Base-by-base conservation (phyloP, 1,140 invertebrate genomes). In the Panagrolaimus sp. region DNA sequence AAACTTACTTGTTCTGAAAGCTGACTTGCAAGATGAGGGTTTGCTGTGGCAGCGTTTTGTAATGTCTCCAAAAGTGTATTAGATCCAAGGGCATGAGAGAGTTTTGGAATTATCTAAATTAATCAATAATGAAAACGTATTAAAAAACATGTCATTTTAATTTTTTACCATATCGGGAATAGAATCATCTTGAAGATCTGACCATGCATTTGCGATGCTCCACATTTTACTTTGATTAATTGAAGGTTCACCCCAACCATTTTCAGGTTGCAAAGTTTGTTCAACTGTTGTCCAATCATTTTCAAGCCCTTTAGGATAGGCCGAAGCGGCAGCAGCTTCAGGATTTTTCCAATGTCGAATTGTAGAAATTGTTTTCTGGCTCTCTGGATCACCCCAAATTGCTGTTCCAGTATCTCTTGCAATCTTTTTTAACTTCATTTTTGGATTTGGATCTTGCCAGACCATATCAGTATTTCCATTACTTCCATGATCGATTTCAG, bases 401-500 rank as follows among this genome's bases (percentile, higher is more conserved):
- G 26, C 47, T 24, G 73, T 75, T 24, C 75, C 75, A 15, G 68
- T 76, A 52, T 76, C 75, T 43, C 74, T 21, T 32, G 71, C 67
- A n/a, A 71, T 44, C 21, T 75, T 75, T 71, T 76, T 76, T 58
- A 67, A 58, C 62, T 76, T 76, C 28, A 58, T 28, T 38, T 38
- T 38, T 28, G 74, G 72, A 52, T 76, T 76, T 12, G 75, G 75
- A 67, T 76, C 75, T 26, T 76, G 71, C 75, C 75, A 76, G 52
- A 76, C 69, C 71, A 76, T 76, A 67, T 76, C 73, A 32, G 65
- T 66, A 24, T 69, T 72, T 43, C 47, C 63, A n/a, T 72, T 71
- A 21, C 38, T 44, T 43, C 58, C 21, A 28, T 72, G 71, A 55
- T 38, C 32, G 2, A 38, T 7, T 38, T 38, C 32, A 38, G 2